These are phyloP conservation scores for Galemys pyrenaicus DNA, from an alignment of 2,113 vertebrate species.

Conservation along the genomic window DNA sequence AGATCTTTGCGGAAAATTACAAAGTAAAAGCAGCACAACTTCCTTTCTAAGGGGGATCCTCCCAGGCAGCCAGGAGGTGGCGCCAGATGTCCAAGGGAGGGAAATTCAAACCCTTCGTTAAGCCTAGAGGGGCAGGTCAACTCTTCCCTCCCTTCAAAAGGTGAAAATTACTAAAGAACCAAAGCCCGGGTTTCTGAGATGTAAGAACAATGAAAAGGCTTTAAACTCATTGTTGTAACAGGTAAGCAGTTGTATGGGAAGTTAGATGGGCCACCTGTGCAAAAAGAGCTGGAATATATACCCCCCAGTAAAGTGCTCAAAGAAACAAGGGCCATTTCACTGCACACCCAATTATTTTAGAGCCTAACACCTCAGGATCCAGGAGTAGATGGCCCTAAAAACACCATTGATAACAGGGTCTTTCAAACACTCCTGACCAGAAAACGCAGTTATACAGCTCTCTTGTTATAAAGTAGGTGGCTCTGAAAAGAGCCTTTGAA, in stretches of 20 bases:
- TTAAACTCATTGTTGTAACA: background rate
- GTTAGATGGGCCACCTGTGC: no score
- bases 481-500: slow-evolving; percentile 75
- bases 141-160: background rate
- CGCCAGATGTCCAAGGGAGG: background rate
- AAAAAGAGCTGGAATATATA: background rate
- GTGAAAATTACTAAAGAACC: no score
- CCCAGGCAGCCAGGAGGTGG: background rate
- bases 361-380: fast-evolving
- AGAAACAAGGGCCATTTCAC: fast-evolving
- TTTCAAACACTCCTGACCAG: fast-evolving
- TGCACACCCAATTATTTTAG: background rate
- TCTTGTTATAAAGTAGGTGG: background rate
- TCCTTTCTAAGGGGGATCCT: background rate
- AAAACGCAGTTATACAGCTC: background rate
- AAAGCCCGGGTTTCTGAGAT: background rate
- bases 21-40: background rate
- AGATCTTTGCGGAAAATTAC: background rate
- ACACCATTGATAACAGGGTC: fast-evolving
- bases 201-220: background rate
- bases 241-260: background rate
- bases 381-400: no score
- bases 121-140: fast-evolving
- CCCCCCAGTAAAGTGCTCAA: fast-evolving
- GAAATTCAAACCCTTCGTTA: slow-evolving; percentile 25